Evolutionary conservation across 2,797 vertebrate species (phyloP).

Genomic region (Clarias fuscus): DNA sequence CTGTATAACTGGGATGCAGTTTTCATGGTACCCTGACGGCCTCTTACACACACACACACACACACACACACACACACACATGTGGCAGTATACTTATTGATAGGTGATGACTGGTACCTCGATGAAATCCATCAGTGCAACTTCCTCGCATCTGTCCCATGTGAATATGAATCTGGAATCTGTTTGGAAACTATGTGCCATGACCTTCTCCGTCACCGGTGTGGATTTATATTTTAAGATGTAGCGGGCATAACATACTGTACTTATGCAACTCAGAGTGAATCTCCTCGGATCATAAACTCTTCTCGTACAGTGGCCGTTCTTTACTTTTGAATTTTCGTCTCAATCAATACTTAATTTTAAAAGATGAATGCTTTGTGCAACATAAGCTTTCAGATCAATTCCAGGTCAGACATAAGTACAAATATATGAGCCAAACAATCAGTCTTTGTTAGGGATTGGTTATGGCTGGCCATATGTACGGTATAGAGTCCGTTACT

Average conservation of each 20-base stretch:
- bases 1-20: background rate
- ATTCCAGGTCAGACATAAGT: background rate
- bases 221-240: background rate
- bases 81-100: constrained; percentile 13
- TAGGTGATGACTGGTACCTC: background rate
- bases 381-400: background rate
- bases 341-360: background rate
- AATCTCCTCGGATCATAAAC: background rate
- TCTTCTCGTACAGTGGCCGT: background rate
- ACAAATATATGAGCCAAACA: background rate
- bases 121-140: constrained; percentile 20
- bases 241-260: background rate
- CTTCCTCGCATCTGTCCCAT: background rate
- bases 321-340: background rate
- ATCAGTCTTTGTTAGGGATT: background rate
- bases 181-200: background rate
- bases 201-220: background rate
- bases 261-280: background rate
- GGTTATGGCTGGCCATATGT: background rate
- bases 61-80: background rate
- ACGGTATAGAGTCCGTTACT: background rate
- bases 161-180: background rate
- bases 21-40: background rate
- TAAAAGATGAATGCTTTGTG: background rate
- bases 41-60: background rate